Evolutionary conservation across 2,113 vertebrate species (phyloP).

Genomic region (Phylloscopus trochiloides): DNA sequence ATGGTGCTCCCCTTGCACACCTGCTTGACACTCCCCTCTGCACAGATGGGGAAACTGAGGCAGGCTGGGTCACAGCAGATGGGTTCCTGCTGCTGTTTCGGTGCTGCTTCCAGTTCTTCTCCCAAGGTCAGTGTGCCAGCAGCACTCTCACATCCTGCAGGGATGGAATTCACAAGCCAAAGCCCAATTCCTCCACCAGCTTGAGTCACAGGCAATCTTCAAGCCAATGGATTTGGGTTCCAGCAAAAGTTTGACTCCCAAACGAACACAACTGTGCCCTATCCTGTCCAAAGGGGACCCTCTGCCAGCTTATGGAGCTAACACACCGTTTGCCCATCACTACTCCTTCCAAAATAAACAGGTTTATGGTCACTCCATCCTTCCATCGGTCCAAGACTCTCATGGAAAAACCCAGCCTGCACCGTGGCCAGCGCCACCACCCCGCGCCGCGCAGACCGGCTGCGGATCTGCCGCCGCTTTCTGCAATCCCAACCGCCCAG

Average conservation of each 20-base stretch:
- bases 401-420: background rate
- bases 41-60: background rate
- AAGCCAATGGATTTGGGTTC: background rate
- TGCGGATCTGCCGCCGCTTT: background rate
- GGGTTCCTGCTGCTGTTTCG: background rate
- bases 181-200: background rate
- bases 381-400: background rate
- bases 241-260: background rate
- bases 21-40: background rate
- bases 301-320: background rate
- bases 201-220: background rate
- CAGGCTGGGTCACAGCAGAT: rapidly evolving
- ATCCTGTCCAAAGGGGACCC: background rate
- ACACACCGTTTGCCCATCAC: background rate
- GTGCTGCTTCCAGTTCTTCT: background rate
- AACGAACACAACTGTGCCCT: background rate
- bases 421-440: background rate
- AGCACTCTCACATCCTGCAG: background rate
- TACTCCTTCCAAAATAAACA: background rate
- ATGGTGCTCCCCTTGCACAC: rapidly evolving
- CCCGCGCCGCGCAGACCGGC: background rate
- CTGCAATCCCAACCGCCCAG: background rate
- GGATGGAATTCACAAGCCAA: background rate
- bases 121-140: background rate
- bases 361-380: background rate